These are phyloP conservation scores for Nomada hirtipes DNA, from an alignment of 2,888 invertebrate genomes.

Conservation along the genomic window DNA sequence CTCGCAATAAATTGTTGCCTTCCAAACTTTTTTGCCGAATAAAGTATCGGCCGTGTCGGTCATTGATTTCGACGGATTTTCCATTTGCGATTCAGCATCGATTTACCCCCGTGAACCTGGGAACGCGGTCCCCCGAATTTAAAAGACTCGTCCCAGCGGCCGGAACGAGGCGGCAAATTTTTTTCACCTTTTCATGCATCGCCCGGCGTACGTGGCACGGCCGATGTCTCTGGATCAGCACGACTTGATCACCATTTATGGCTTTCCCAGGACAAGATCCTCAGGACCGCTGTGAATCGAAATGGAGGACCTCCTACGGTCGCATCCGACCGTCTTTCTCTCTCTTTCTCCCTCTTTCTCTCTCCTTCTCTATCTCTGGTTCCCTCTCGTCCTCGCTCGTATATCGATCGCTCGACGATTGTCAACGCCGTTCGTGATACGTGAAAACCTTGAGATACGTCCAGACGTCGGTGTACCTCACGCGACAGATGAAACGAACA, in stretches of 20 bases:
- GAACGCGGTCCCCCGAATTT: conserved; percentile 12
- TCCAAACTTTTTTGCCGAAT: no score
- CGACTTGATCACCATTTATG: conserved; percentile 69
- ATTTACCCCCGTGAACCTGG: not conserved
- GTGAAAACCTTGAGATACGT: conserved; percentile 60
- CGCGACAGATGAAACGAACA: conserved; percentile 33
- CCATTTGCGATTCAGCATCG: not conserved
- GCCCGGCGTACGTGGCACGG: conserved; percentile 56
- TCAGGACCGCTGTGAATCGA: conserved; percentile 64
- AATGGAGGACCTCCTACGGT: conserved; percentile 71
- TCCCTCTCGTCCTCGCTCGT: conserved; percentile 25
- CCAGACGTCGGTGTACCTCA: conserved; percentile 3
- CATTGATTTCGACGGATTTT: not conserved
- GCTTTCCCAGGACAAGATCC: conserved; percentile 69
- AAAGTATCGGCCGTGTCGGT: not conserved
- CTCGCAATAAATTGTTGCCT: no score
- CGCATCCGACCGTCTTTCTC: conserved; percentile 43
- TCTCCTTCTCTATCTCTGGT: not conserved
- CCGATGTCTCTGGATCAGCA: conserved; percentile 52
- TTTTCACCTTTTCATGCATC: conserved; percentile 41
- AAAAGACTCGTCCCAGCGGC: conserved; percentile 11
- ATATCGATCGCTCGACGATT: conserved; percentile 61
- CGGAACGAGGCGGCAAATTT: conserved; percentile 38
- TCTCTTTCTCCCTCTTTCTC: conserved; percentile 15
- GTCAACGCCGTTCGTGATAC: conserved; percentile 59